Evolutionary conservation across 2,888 invertebrate species (phyloP).

Genomic region (Drosophila lacicola): DNA sequence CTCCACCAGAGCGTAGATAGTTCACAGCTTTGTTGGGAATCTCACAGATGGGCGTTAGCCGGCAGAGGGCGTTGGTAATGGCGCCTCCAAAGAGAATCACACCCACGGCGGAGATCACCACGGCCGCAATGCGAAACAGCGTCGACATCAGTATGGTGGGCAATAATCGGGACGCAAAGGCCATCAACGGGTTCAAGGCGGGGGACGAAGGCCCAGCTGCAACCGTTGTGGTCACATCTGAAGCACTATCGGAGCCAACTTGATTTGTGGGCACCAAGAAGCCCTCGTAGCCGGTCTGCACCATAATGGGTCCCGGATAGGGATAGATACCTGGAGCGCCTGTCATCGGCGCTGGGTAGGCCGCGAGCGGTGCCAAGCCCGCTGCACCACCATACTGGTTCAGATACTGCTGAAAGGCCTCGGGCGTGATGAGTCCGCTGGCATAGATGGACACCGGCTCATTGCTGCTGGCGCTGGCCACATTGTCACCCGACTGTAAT

Average conservation of each 20-base stretch:
- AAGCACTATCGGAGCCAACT: constrained; percentile 28
- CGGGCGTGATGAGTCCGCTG: constrained; percentile 80
- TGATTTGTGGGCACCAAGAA: constrained; percentile 82
- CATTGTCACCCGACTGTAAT: constrained; percentile 63
- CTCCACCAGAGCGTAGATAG: constrained; percentile 74
- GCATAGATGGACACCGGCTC: constrained; percentile 79
- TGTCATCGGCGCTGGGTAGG: constrained; percentile 65
- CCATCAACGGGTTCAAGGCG: constrained; percentile 51
- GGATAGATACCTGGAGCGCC: constrained; percentile 71
- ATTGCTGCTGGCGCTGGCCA: constrained; percentile 70
- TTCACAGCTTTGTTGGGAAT: constrained; percentile 84
- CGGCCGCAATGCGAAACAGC: constrained; percentile 85
- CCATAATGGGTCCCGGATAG: constrained; percentile 80
- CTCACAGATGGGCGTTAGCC: constrained; percentile 87
- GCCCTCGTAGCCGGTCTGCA: constrained; percentile 85
- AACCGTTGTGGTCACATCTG: constrained; percentile 45
- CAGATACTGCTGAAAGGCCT: constrained; percentile 83
- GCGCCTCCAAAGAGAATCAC: constrained; percentile 86
- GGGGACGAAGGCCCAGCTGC: constrained; percentile 24
- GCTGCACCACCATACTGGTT: constrained; percentile 80
- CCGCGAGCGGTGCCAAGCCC: constrained; percentile 57
- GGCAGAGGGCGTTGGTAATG: constrained; percentile 86
- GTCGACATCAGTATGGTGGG: constrained; percentile 80
- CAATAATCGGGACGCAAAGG: constrained; percentile 70
- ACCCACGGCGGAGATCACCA: constrained; percentile 84